Evolutionary conservation across 2,113 vertebrate species (phyloP), one percentile per base, ranked within the genome.

Genomic region (Oplegnathus fasciatus): DNA sequence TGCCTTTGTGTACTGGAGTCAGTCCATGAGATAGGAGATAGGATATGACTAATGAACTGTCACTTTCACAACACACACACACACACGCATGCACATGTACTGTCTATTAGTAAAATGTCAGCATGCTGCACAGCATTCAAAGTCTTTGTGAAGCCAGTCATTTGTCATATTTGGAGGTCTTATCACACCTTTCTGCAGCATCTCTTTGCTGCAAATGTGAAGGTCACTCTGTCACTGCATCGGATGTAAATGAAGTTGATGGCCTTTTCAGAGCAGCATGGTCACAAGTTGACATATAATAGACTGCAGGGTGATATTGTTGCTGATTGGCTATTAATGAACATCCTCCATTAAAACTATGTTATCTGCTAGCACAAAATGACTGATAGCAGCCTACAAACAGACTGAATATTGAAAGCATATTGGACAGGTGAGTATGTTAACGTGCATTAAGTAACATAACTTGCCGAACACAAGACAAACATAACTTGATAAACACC

Each of bases 41-140:
- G 84, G 75, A 85, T 67, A 67, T 87, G 86, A 91, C 84, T 77
- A 91, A 90, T 90, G 86, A 69, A 65, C 77, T 88, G 87, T 86
- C 89, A 80, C 61, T 67, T 50, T 30, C 32, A 70, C 64, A 62
- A 73, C 78, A 80, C 70, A 54, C 58, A 71, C 48, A 58, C 28
- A 34, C 40, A 10, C n/a, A 54, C 78, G 74, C 74, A 76, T 7
- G 15, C 78, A 54, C 28, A 5, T 28, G 10, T 30, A 48, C 50
- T 22, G 30, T 77, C 73, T 66, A 82, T 91, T 85, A 85, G 81
- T 78, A 68, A 93, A 92, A 93, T 92, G 90, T 85, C 85, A 94
- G 37, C 67, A 26, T 32, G 69, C 70, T 67, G 86, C 61, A 24
- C 75, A 78, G 68, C 60, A 24, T 50, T 72, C 76, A 50, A 42